A percentile compares a stretch with the other conserved stretches of the same genome.
These are phyloP conservation scores for Agrochola litura DNA, from an alignment of 2,888 invertebrate species.

Conservation along the genomic window DNA sequence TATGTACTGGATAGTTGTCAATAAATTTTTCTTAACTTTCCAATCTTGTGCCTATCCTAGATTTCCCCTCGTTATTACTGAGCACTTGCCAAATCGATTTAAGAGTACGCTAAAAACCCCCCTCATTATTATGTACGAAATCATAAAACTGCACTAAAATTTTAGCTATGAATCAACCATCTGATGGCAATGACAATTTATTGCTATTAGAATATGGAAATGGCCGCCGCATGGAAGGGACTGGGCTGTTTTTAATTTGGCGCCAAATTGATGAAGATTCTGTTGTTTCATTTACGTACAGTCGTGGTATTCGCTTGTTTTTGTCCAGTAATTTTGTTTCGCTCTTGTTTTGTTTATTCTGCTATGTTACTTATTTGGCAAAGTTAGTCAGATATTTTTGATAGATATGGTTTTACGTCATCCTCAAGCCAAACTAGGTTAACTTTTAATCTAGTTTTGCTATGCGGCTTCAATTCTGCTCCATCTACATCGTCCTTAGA, in stretches of 20 bases:
- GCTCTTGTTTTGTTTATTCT: slow-evolving; percentile 57
- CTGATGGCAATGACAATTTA: slow-evolving; percentile 80
- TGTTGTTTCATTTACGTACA: slow-evolving; percentile 76
- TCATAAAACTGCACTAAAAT: slow-evolving; percentile 53
- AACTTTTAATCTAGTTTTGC: slow-evolving; percentile 41
- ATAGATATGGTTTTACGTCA: slow-evolving; percentile 6
- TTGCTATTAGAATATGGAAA: slow-evolving; percentile 84
- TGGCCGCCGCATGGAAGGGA: slow-evolving; percentile 73
- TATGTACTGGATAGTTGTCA: neutral
- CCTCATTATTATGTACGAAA: slow-evolving; percentile 35
- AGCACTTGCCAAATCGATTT: slow-evolving; percentile 16
- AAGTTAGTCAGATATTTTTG: neutral
- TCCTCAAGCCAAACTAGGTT: slow-evolving; percentile 21
- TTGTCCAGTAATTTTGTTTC: slow-evolving; percentile 65
- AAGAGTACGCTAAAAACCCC: slow-evolving; percentile 14
- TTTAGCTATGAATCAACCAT: slow-evolving; percentile 67
- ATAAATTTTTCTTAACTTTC: neutral
- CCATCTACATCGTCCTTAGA: slow-evolving; percentile 30
- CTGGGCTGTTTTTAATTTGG: slow-evolving; percentile 85
- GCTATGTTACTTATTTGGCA: slow-evolving; percentile 22
- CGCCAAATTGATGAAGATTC: slow-evolving; percentile 83
- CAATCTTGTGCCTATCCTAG: neutral
- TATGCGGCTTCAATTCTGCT: slow-evolving; percentile 6
- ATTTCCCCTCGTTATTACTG: neutral
- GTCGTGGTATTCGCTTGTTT: slow-evolving; percentile 65